Evolutionary conservation across 2,797 vertebrate species (phyloP), one percentile per base, ranked within the genome.

Genomic region (Leucoraja ocellata): DNA sequence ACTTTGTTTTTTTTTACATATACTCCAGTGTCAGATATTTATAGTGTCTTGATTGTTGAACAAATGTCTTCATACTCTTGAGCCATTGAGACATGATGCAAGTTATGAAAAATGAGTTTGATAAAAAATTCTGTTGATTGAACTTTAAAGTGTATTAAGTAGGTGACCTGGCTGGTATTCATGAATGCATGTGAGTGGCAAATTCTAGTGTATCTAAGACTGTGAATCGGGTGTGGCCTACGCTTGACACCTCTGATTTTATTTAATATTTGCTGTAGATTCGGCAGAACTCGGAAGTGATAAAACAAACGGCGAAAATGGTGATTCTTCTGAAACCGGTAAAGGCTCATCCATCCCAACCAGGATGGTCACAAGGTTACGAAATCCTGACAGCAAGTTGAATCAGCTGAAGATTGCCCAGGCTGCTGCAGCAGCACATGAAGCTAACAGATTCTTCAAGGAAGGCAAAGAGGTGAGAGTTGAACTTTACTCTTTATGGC

Each of bases 301-400:
- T 94, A 97, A 97, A 95, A 96, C 96, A 81, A 97, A 96, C 0
- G 96, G 96, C 28, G 98, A 99, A 81, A 94, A 95, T 74, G 94
- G 95, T 32, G 95, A 96, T 93, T 94, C 96, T 68, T 93, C 95
- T 10, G 96, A 96, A 84, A 93, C 94, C 18, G 95, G 97, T 84
- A 95, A 93, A 94, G 97, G 96, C 93, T 94, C 95, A 0, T 96
- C 97, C 7, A 95, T 96, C 58, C 97, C 98, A 0, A 98, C 97
- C 0, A 97, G 98, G 90, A 99, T 99, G 97, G 98, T 99, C 95
- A 99, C 99, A 4, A 97, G 99, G 14, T 95, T 99, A 94, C 97
- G 98, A 94, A 99, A 99, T 94, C 99, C 99, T 1, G 99, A 99
- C 0, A 99, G 99, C 97, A 99, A 99, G 94, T 97, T 99, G 93